phyloP scores from a whole-genome alignment of 2,888 invertebrate genomes.

The Cataglyphis rosenhaueri region DNA sequence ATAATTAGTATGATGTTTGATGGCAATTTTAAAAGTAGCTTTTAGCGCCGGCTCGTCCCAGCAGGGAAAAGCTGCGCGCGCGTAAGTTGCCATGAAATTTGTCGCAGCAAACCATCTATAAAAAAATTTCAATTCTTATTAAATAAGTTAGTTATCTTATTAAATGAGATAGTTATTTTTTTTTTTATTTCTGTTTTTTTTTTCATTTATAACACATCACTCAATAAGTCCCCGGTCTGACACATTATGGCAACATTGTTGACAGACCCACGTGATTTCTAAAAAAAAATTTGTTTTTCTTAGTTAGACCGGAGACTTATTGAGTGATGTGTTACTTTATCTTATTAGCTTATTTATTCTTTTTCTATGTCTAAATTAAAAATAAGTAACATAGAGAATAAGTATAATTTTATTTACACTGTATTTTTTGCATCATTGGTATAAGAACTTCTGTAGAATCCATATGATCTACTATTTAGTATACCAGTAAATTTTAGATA shows the following conservation, averaged over 20 bases:
- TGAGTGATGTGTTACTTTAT: too few relatives aligned
- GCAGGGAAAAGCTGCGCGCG: conserved; percentile 91
- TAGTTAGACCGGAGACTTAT: too few relatives aligned
- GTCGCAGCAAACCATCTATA: conserved; percentile 89
- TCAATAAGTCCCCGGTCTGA: too few relatives aligned
- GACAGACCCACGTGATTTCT: too few relatives aligned
- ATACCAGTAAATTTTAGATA: conserved; percentile 37
- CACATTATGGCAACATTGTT: too few relatives aligned
- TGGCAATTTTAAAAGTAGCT: conserved; percentile 88
- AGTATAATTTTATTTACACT: conserved; percentile 71
- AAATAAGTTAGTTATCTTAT: background rate
- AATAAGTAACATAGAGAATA: background rate
- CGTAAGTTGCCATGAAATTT: conserved; percentile 89
- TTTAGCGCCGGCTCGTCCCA: conserved; percentile 91
- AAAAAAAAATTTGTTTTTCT: too few relatives aligned
- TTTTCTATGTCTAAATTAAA: background rate
- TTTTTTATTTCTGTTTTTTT: background rate
- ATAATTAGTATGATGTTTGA: conserved; percentile 87
- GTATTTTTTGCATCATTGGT: conserved; percentile 79
- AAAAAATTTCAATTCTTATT: background rate
- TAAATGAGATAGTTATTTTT: background rate
- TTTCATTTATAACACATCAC: background rate
- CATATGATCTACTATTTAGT: conserved; percentile 14
- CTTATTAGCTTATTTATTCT: background rate
- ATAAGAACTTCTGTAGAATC: conserved; percentile 56